Conservation (phyloP, 2,113 vertebrate genomes). For the Erythrocebus patas region DNA sequence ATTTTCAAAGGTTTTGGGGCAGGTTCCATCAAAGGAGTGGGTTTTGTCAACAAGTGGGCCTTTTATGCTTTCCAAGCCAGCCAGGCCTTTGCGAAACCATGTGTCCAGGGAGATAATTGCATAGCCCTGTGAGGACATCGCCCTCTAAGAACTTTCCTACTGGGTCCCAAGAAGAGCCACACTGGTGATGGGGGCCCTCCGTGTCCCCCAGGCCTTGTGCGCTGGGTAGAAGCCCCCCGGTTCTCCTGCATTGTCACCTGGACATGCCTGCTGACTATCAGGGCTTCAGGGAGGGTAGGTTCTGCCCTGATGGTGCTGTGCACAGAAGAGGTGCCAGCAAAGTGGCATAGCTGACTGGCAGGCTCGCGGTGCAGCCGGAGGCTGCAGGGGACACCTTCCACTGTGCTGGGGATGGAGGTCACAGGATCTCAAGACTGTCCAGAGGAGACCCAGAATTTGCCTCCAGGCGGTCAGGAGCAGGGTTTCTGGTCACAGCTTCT, state of each 20-base stretch:
- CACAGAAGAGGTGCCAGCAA: not conserved
- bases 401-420: not conserved
- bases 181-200: not conserved
- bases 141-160: not conserved
- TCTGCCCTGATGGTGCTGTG: not conserved
- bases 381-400: not conserved
- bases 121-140: not conserved
- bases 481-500: not conserved
- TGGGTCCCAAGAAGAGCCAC: not conserved
- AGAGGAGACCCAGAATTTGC: not conserved
- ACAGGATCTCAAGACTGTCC: accelerated
- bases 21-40: slow-evolving; percentile 52
- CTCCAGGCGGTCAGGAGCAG: not conserved
- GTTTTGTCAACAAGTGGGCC: slow-evolving; percentile 65
- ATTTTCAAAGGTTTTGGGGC: slow-evolving; percentile 28
- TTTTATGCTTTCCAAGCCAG: slow-evolving; percentile 59
- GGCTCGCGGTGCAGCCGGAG: not conserved
- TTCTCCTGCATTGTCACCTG: not conserved
- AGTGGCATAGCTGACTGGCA: not conserved
- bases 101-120: not conserved
- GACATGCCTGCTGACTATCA: not conserved
- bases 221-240: not conserved
- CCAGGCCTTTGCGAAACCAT: slow-evolving; percentile 38
- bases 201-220: not conserved
- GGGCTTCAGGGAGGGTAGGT: not conserved